Base-by-base conservation (phyloP, 2,888 invertebrate genomes). In the Caenorhabditis zanzibari region DNA sequence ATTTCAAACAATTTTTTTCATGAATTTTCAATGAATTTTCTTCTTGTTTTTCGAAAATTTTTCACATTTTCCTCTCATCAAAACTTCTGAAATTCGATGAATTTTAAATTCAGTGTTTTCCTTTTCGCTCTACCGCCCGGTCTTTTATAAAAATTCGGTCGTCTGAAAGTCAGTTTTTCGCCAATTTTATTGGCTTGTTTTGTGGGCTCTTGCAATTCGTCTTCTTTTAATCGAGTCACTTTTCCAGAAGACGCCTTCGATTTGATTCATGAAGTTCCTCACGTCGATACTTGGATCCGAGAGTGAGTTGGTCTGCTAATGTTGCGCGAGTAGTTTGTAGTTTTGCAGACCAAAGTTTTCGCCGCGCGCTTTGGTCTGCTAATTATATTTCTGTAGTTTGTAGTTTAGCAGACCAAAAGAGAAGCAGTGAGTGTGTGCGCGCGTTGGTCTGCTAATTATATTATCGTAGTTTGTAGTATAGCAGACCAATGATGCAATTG, bases 251-350 rank as follows among this genome's bases (percentile, higher is more conserved):
- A n/a, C n/a, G n/a, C n/a, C 38, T 24, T 56, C 56, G n/a, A n/a
- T 64, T 66, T 38, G 26, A 47, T 38, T 59, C 12, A 80, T 82
- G 82, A 77, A 77, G 44, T 82, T 82, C 56, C 64, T 82, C 41
- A 58, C 72, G 32, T 64, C 82, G 38, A 66, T 82, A 56, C 66
- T 82, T 24, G 76, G 77, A 38, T 73, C 59, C 10, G 82, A 82
- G 58, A 54, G 44, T 16, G 5, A 7, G 10, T 47, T 47, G 47
- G 47, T 47, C 47, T 14, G 14, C 47, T n/a, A n/a, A 14, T 47
- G 47, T 14, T 14, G 5, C 1, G 1, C 47, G 47, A 6, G n/a
- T 47, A 47, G 47, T 47, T 47, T 47, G 32, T 32, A 32, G 32
- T 7, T 6, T 32, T 6, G 32, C 32, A 32, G 32, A 32, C 32